Evolutionary conservation across 2,888 invertebrate species (phyloP).

Genomic region (Microctonus brassicae): DNA sequence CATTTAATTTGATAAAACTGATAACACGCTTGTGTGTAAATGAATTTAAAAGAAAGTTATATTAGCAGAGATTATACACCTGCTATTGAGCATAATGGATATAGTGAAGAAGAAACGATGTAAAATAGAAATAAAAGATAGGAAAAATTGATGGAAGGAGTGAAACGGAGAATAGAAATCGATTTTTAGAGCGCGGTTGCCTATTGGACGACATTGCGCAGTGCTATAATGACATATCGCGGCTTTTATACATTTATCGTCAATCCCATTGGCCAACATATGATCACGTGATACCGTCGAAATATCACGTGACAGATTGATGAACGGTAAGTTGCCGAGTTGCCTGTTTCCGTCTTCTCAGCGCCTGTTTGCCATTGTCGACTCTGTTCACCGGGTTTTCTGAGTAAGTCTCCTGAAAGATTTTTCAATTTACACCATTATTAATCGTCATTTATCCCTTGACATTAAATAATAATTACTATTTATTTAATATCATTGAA

Average conservation of each 20-base stretch:
- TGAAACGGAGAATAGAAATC: constrained; percentile 28
- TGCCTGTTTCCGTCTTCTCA: constrained; percentile 65
- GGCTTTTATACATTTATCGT: neutral
- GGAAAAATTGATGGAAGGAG: neutral
- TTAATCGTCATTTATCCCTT: neutral
- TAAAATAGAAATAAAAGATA: neutral
- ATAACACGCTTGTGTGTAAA: no score
- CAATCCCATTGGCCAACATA: constrained; percentile 44
- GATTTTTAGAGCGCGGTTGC: constrained; percentile 44
- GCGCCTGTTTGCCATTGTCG: constrained; percentile 66
- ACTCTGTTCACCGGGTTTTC: constrained; percentile 65
- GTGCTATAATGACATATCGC: neutral
- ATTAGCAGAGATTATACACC: no score
- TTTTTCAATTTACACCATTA: constrained; percentile 7
- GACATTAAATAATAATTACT: neutral
- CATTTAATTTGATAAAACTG: no score
- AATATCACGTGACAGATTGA: constrained; percentile 47
- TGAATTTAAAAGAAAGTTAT: no score
- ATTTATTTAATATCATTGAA: neutral
- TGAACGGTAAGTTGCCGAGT: constrained; percentile 55
- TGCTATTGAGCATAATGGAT: no score
- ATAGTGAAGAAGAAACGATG: no score
- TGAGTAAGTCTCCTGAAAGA: constrained; percentile 55
- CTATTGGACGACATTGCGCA: constrained; percentile 21
- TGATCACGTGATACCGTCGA: constrained; percentile 44